Percentiles rank a stretch among this genome's conserved stretches.
These are phyloP conservation scores for Colossoma macropomum DNA, from an alignment of 2,113 vertebrate genomes.

Conservation along the genomic window DNA sequence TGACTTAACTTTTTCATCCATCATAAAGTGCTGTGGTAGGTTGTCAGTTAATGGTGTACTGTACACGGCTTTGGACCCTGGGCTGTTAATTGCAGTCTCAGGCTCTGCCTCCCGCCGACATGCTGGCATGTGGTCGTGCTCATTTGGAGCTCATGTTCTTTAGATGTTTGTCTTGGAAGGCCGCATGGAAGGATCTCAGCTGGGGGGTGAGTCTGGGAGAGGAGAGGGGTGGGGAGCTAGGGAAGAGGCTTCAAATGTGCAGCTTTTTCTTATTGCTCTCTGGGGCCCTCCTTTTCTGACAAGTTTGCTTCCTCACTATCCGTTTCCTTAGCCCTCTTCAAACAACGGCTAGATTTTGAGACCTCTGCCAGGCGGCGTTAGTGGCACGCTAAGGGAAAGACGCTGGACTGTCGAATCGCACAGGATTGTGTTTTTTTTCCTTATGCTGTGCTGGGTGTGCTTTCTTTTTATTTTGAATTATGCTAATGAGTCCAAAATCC, in stretches of 20 bases:
- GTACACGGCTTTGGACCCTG: constrained; percentile 57
- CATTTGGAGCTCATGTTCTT: constrained; percentile 67
- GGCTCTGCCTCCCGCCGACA: constrained; percentile 45
- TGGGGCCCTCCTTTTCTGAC: constrained; percentile 57
- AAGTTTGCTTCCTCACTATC: constrained; percentile 62
- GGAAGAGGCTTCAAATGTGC: constrained; percentile 63
- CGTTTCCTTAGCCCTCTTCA: constrained; percentile 55
- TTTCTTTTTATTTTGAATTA: not conserved
- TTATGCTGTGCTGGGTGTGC: not conserved
- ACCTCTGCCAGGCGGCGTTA: constrained; percentile 13
- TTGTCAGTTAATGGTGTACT: constrained; percentile 30
- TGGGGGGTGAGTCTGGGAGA: constrained; percentile 46
- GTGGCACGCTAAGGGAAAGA: constrained; percentile 4
- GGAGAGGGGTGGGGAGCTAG: constrained; percentile 54
- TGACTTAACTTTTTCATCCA: not conserved
- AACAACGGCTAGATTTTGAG: constrained; percentile 48
- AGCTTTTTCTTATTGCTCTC: constrained; percentile 63
- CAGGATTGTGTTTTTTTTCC: not conserved
- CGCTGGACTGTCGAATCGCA: not conserved
- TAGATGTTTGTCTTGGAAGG: constrained; percentile 78
- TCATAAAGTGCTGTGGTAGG: not conserved
- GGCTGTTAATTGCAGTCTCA: constrained; percentile 57
- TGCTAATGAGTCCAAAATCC: not conserved
- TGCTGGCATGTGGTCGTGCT: constrained; percentile 68
- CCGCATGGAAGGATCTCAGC: constrained; percentile 60